Percentiles rank a stretch among this genome's conserved stretches.
phyloP scores from a whole-genome alignment of 2,888 invertebrate genomes.

The Chalcis sispes region DNA sequence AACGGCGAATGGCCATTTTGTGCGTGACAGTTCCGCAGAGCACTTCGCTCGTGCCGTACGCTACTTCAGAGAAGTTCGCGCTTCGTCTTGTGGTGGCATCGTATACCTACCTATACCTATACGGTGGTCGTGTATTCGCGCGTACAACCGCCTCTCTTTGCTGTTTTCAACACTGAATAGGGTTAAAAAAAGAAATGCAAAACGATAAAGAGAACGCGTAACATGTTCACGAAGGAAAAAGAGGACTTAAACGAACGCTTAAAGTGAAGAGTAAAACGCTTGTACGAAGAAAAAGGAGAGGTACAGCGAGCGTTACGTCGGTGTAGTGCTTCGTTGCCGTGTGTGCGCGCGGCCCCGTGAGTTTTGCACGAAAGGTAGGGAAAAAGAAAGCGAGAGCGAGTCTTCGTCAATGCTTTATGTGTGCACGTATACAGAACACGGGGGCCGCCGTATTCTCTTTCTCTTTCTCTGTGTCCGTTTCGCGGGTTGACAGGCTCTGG shows the following conservation, averaged over 20 bases:
- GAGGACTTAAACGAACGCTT: background rate
- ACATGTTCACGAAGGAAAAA: background rate
- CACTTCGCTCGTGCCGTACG: conserved; percentile 55
- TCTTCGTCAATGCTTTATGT: too few species aligned
- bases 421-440: too few species aligned
- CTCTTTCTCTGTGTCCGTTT: background rate
- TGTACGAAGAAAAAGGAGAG: conserved; percentile 1
- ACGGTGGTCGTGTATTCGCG: background rate
- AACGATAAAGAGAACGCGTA: too few species aligned
- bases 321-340: too few species aligned
- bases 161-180: too few species aligned
- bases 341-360: too few species aligned
- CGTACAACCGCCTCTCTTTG: background rate
- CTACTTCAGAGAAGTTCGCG: background rate
- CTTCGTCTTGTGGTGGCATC: conserved; percentile 7
- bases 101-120: background rate
- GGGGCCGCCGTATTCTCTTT: too few species aligned
- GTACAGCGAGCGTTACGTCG: too few species aligned
- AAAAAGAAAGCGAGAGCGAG: too few species aligned
- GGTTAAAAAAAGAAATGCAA: too few species aligned
- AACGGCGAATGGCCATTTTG: conserved; percentile 82
- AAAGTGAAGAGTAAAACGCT: too few species aligned
- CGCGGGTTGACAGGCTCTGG: background rate
- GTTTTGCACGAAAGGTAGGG: too few species aligned
- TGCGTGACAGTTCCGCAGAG: conserved; percentile 79